Conservation (phyloP, 2,113 vertebrate species). For the Malurus alboscapulatus region DNA sequence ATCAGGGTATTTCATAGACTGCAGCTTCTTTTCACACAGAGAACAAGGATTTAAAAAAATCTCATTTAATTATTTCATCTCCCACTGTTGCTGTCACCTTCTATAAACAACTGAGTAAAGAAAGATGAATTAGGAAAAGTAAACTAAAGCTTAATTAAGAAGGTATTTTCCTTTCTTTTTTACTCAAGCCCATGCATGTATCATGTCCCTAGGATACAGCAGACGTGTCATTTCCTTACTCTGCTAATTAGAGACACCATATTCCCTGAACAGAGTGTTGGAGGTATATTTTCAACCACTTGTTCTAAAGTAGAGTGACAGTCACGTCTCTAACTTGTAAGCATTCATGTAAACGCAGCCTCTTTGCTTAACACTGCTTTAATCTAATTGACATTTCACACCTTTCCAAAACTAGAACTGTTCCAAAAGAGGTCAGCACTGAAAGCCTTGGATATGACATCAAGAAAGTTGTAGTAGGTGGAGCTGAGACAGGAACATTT, state of each 20-base stretch:
- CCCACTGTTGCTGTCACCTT: constrained; percentile 20
- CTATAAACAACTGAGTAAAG: constrained; percentile 49
- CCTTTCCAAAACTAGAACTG: constrained; percentile 24
- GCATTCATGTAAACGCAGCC: constrained; percentile 35
- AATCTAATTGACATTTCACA: constrained; percentile 57
- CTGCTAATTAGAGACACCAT: constrained; percentile 67
- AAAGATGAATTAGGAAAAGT: constrained; percentile 6
- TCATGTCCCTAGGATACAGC: constrained; percentile 39
- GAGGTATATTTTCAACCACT: not conserved
- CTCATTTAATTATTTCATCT: constrained; percentile 40
- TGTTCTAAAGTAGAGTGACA: constrained; percentile 61
- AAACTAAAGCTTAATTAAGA: constrained; percentile 56
- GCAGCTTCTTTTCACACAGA: not conserved
- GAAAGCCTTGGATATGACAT: not conserved
- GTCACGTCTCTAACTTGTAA: constrained; percentile 48
- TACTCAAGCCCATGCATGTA: not conserved
- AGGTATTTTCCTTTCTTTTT: not conserved
- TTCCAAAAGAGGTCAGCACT: not conserved
- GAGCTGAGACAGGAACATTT: not conserved
- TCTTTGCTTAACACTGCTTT: constrained; percentile 9
- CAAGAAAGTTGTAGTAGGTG: not conserved
- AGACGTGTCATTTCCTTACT: constrained; percentile 43
- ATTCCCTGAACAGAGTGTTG: constrained; percentile 30
- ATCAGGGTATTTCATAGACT: not conserved
- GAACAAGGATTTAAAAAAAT: not conserved